Percentiles rank a stretch among this genome's conserved stretches.
Evolutionary conservation across 30 jellyfish, hydroid and myxozoan species (phyloP).

Genomic region (Hydractinia echinata): DNA sequence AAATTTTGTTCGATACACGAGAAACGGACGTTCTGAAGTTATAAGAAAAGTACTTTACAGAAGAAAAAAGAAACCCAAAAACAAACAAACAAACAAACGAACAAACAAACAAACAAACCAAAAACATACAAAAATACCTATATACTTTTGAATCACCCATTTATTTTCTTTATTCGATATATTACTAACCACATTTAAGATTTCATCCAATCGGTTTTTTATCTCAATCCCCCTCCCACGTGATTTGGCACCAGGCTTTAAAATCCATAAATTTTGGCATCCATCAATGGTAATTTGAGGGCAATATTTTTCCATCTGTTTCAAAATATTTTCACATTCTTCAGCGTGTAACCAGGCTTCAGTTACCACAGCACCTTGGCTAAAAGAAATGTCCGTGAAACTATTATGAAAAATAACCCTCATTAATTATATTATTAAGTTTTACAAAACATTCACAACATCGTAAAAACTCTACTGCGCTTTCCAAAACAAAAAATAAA

Average conservation of each 20-base stretch:
- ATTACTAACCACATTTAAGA: slow-evolving; percentile 45
- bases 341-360: slow-evolving; percentile 41
- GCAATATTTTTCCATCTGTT: slow-evolving; percentile 48
- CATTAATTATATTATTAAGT: too few relatives aligned
- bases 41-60: background rate
- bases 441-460: too few relatives aligned
- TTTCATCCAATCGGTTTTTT: slow-evolving; percentile 60
- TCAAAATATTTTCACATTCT: slow-evolving; percentile 48
- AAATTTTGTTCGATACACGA: slow-evolving; percentile 72
- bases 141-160: slow-evolving; percentile 82
- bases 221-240: slow-evolving; percentile 97
- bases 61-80: background rate
- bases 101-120: background rate
- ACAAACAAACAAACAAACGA: background rate
- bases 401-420: too few relatives aligned
- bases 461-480: too few relatives aligned
- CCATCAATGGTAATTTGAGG: slow-evolving; percentile 71
- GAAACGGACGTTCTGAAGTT: slow-evolving; percentile 71
- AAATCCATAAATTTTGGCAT: slow-evolving; percentile 69
- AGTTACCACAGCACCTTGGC: background rate
- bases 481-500: too few relatives aligned
- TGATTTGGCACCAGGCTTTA: slow-evolving; percentile 99
- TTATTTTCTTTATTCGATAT: slow-evolving; percentile 63
- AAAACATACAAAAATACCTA: slow-evolving; percentile 51
- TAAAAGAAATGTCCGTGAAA: background rate